Percentiles rank a stretch among this genome's conserved stretches.
These are phyloP conservation scores for Cerceris ruficornis DNA, from an alignment of 2,888 invertebrate genomes.

Conservation along the genomic window DNA sequence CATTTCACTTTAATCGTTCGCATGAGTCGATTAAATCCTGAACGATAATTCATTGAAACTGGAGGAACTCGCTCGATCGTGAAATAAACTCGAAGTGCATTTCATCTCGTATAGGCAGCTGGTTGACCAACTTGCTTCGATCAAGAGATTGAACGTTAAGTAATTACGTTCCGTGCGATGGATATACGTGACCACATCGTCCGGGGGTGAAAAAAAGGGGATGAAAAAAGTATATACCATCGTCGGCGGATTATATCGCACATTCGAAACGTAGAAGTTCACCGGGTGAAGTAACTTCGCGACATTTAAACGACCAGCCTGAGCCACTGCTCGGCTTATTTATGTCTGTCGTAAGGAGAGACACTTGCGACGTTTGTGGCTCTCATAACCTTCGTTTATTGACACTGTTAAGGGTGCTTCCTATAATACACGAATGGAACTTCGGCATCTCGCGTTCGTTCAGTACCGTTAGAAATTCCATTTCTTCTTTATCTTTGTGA, in stretches of 20 bases:
- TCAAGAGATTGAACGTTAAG: conserved; percentile 55
- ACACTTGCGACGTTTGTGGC: conserved; percentile 69
- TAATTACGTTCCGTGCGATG: conserved; percentile 42
- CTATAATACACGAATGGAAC: conserved; percentile 55
- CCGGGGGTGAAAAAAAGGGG: neutral
- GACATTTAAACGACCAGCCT: conserved; percentile 65
- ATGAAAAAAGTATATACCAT: conserved; percentile 14
- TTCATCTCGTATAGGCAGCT: conserved; percentile 20
- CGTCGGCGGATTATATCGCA: conserved; percentile 29
- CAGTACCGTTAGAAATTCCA: conserved; percentile 50
- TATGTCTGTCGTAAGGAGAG: conserved; percentile 67
- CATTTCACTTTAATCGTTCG: neutral
- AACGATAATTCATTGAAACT: conserved; percentile 12
- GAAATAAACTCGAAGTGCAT: conserved; percentile 43
- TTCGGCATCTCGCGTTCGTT: conserved; percentile 27
- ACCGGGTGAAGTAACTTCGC: conserved; percentile 40
- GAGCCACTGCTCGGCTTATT: conserved; percentile 58
- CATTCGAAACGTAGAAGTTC: conserved; percentile 31
- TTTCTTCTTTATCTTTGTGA: conserved; percentile 25
- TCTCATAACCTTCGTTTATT: conserved; percentile 68
- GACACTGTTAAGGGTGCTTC: conserved; percentile 67
- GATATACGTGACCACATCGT: conserved; percentile 27
- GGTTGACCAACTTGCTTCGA: conserved; percentile 23
- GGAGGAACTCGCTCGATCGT: neutral
- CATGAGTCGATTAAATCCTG: conserved; percentile 1